Percentiles rank a stretch among this genome's conserved stretches.
phyloP scores from a whole-genome alignment of 2,113 vertebrate genomes.

The Orthonyx spaldingii region DNA sequence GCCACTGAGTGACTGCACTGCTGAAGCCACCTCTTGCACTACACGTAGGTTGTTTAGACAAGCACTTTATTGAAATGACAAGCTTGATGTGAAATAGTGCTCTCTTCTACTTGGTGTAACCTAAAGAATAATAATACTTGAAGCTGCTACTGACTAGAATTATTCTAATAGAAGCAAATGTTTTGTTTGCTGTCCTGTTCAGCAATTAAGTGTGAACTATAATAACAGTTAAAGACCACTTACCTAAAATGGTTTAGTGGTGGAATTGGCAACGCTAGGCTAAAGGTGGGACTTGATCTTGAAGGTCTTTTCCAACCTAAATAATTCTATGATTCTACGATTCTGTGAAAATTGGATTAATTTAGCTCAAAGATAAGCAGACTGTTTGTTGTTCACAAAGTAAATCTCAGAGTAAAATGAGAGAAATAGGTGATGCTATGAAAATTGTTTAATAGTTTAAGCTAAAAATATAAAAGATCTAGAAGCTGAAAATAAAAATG shows the following conservation, averaged over 20 bases:
- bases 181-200: slow-evolving; percentile 61
- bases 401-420: slow-evolving; percentile 51
- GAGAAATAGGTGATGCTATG: slow-evolving; percentile 7
- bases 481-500: slow-evolving; percentile 50
- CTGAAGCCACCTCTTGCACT: background rate
- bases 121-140: slow-evolving; percentile 38
- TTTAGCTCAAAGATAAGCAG: slow-evolving; percentile 51
- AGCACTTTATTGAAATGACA: background rate
- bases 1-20: background rate
- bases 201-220: slow-evolving; percentile 36
- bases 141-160: slow-evolving; percentile 50
- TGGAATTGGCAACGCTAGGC: background rate
- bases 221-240: slow-evolving; percentile 62
- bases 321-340: background rate
- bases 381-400: slow-evolving; percentile 38
- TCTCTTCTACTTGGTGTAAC: slow-evolving; percentile 28
- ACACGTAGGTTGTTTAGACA: background rate
- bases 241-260: slow-evolving; percentile 12
- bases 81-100: background rate
- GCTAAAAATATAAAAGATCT: slow-evolving; percentile 34
- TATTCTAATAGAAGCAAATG: slow-evolving; percentile 55
- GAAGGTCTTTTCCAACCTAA: background rate
- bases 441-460: background rate
- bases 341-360: slow-evolving; percentile 1
- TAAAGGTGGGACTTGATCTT: background rate